phyloP scores from a whole-genome alignment of 1,140 invertebrate genomes.

The Orchesella cincta region DNA sequence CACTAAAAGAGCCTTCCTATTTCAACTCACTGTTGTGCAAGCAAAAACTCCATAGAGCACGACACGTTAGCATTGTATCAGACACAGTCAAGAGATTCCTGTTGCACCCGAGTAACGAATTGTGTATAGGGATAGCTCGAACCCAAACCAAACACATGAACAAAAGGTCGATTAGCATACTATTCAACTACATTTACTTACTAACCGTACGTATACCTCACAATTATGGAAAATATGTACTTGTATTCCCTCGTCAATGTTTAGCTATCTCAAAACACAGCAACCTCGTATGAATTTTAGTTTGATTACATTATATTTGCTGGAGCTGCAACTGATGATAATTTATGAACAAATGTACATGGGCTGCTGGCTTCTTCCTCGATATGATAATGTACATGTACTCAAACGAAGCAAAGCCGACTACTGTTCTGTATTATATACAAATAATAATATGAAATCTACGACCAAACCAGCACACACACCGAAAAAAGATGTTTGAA shows the following conservation, averaged over 20 bases:
- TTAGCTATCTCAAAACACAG: neutral
- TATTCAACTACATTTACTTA: neutral
- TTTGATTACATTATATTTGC: too few species aligned
- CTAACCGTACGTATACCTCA: neutral
- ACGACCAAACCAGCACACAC: neutral
- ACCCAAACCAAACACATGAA: too few species aligned
- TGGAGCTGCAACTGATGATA: too few species aligned
- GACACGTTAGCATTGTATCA: neutral
- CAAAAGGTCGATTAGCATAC: too few species aligned
- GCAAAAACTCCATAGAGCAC: neutral
- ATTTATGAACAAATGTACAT: too few species aligned
- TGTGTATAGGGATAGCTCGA: neutral
- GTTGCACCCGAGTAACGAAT: neutral
- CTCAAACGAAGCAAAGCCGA: too few species aligned
- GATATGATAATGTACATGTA: too few species aligned
- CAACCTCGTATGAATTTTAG: neutral
- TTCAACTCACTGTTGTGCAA: neutral
- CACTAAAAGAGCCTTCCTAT: too few species aligned
- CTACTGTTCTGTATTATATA: too few species aligned
- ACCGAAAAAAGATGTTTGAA: neutral
- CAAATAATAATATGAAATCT: neutral
- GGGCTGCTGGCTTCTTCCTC: too few species aligned
- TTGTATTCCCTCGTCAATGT: neutral
- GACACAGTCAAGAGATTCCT: neutral
- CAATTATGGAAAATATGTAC: neutral